Evolutionary conservation across 2,888 invertebrate species (phyloP).

Genomic region (Oegoconia quadripuncta): DNA sequence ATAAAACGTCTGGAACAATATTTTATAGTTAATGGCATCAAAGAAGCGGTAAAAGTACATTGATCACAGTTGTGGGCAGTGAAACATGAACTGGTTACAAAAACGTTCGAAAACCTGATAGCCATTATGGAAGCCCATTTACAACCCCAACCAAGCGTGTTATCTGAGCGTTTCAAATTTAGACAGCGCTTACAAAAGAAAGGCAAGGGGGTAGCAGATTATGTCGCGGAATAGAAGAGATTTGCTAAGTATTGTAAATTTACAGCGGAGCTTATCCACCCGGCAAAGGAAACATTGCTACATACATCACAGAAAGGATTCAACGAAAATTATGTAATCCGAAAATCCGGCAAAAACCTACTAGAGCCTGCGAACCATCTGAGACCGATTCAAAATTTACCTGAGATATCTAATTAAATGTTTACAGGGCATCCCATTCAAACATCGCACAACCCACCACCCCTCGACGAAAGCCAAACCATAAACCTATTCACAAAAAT

Average conservation of each 20-base stretch:
- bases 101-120: constrained; percentile 1
- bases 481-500: too few species aligned
- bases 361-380: too few species aligned
- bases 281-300: too few species aligned
- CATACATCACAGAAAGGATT: too few species aligned
- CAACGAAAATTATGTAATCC: too few species aligned
- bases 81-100: constrained; percentile 8
- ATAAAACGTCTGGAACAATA: constrained; percentile 6
- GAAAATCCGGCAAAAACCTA: too few species aligned
- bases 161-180: constrained; percentile 14
- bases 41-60: constrained; percentile 9
- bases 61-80: constrained; percentile 10
- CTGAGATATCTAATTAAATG: too few species aligned
- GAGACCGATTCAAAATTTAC: too few species aligned
- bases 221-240: constrained; percentile 9
- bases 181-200: constrained; percentile 5
- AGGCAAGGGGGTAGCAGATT: constrained; percentile 4
- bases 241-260: constrained; percentile 14
- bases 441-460: too few species aligned
- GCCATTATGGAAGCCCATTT: constrained; percentile 8
- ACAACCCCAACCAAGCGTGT: constrained; percentile 4
- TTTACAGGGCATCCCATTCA: too few species aligned
- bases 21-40: constrained; percentile 5
- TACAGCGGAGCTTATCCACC: too few species aligned
- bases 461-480: too few species aligned